phyloP scores from a whole-genome alignment of 2,888 invertebrate genomes.

The Malacosoma neustria region DNA sequence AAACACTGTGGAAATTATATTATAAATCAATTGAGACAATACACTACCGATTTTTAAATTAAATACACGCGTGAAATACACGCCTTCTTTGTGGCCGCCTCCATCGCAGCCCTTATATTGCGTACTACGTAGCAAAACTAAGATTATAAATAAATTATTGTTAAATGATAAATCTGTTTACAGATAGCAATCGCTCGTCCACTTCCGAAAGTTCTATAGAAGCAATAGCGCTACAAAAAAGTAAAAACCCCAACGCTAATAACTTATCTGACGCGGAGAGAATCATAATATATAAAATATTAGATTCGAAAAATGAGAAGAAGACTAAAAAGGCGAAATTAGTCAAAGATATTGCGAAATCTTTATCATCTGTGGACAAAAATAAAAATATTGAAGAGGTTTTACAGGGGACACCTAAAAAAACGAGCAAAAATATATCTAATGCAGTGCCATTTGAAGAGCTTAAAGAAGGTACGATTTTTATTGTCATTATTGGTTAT shows the following conservation, averaged over 20 bases:
- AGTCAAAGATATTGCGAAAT: slow-evolving; percentile 31
- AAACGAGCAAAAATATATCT: slow-evolving; percentile 11
- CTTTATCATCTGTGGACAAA: slow-evolving; percentile 23
- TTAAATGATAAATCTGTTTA: too few relatives aligned
- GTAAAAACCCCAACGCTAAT: slow-evolving; percentile 6
- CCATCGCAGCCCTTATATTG: too few relatives aligned
- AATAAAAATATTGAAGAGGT: slow-evolving; percentile 7
- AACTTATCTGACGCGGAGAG: slow-evolving; percentile 46
- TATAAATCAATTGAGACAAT: too few relatives aligned
- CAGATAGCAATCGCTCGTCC: slow-evolving; percentile 20
- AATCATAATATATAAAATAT: slow-evolving; percentile 59
- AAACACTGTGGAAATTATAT: too few relatives aligned
- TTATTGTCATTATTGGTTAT: slow-evolving; percentile 1
- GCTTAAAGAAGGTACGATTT: slow-evolving; percentile 35
- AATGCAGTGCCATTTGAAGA: slow-evolving; percentile 30
- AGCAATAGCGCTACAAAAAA: slow-evolving; percentile 21
- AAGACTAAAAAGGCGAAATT: slow-evolving; percentile 25
- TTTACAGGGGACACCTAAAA: slow-evolving; percentile 11
- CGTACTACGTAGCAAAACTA: too few relatives aligned
- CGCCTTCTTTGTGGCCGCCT: too few relatives aligned
- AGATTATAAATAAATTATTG: too few relatives aligned
- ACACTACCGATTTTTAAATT: too few relatives aligned
- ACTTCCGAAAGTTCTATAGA: slow-evolving; percentile 40
- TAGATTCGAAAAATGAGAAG: slow-evolving; percentile 38
- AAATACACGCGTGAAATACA: too few relatives aligned